phyloP scores from a whole-genome alignment of 1,140 invertebrate genomes.

The Ruditapes philippinarum region DNA sequence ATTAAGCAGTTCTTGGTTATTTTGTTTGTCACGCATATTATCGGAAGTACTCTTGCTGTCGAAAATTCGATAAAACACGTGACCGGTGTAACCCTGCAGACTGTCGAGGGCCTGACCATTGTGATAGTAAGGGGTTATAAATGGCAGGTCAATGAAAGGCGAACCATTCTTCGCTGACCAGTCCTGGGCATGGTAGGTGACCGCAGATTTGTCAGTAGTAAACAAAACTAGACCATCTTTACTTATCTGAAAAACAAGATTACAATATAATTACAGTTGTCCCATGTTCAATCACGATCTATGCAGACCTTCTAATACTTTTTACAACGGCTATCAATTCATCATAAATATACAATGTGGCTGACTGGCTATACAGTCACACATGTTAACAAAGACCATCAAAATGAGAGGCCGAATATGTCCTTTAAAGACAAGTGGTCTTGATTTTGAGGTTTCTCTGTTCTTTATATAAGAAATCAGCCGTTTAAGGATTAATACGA shows the following conservation, averaged over 20 bases:
- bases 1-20: not conserved
- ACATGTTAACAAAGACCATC: no score
- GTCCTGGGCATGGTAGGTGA: conserved; percentile 3
- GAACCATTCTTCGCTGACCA: conserved; percentile 43
- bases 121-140: conserved; percentile 72
- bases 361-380: no score
- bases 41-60: not conserved
- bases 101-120: conserved; percentile 37
- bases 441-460: no score
- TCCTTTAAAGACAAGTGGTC: no score
- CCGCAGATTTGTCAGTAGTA: conserved; percentile 2
- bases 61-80: conserved; percentile 50
- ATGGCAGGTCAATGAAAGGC: conserved; percentile 59
- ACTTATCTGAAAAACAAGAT: conserved; percentile 49
- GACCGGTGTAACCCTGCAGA: conserved; percentile 33
- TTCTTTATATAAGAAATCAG: no score
- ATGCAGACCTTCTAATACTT: no score
- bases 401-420: no score
- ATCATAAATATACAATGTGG: no score
- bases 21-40: not conserved
- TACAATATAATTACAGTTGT: no score
- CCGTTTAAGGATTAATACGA: no score
- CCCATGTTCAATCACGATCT: no score
- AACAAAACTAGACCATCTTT: conserved; percentile 47
- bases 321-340: no score